Percentiles rank a stretch among this genome's conserved stretches.
Evolutionary conservation across 53 echinoderm and acorn worm genomes (phyloP).

Genomic region (Pentamera pediparva): DNA sequence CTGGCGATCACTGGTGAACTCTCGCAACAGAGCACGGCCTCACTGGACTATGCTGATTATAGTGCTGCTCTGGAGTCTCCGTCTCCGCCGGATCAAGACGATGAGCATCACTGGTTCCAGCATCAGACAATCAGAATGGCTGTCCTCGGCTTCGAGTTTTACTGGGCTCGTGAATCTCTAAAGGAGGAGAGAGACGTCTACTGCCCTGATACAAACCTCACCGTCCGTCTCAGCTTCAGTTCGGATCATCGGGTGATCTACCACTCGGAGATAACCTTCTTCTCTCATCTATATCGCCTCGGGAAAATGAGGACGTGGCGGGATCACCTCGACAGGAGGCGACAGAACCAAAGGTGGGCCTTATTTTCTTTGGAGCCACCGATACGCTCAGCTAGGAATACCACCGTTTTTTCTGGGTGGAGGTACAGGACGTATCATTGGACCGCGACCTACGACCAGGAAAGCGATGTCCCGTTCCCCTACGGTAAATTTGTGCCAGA

Average conservation of each 20-base stretch:
- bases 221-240: slow-evolving; percentile 19
- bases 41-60: too few species aligned
- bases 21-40: not conserved
- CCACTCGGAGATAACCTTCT: slow-evolving; percentile 21
- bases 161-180: slow-evolving; percentile 1
- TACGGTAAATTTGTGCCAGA: slow-evolving; percentile 17
- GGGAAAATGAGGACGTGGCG: slow-evolving; percentile 5
- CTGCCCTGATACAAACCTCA: not conserved
- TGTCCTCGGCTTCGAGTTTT: slow-evolving; percentile 26
- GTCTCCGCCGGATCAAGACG: not conserved
- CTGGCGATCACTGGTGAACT: not conserved
- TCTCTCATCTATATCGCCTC: slow-evolving; percentile 18
- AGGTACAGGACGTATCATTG: slow-evolving; percentile 19
- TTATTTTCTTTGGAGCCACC: slow-evolving; percentile 25
- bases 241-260: slow-evolving; percentile 22
- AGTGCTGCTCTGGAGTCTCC: too few species aligned
- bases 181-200: slow-evolving; percentile 25
- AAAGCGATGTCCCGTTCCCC: slow-evolving; percentile 24
- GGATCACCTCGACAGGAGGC: not conserved
- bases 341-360: slow-evolving; percentile 15
- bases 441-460: slow-evolving; percentile 20
- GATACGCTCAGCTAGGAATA: slow-evolving; percentile 26
- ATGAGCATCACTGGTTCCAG: not conserved
- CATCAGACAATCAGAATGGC: not conserved
- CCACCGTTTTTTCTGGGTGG: slow-evolving; percentile 9